Percentiles rank a stretch among this genome's conserved stretches.
These are phyloP conservation scores for Trichogramma evanescens DNA, from an alignment of 2,888 invertebrate species.

Conservation along the genomic window DNA sequence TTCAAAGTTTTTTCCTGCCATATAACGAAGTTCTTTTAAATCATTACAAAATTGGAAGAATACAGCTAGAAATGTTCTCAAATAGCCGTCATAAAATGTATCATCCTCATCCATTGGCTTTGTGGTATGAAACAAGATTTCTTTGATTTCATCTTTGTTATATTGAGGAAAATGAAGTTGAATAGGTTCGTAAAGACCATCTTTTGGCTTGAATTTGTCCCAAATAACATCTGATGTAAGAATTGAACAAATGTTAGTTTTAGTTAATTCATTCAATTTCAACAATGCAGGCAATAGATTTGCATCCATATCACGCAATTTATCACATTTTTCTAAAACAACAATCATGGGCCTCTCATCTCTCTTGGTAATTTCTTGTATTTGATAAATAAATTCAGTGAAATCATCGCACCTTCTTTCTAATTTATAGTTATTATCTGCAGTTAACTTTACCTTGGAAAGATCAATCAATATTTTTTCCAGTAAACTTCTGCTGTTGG, in stretches of 20 bases:
- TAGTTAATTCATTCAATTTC: slow-evolving; percentile 65
- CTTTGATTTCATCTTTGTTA: slow-evolving; percentile 59
- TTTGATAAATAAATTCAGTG: slow-evolving; percentile 57
- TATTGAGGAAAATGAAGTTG: slow-evolving; percentile 76
- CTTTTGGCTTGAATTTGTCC: slow-evolving; percentile 70
- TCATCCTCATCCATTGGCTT: slow-evolving; percentile 42
- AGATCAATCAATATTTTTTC: slow-evolving; percentile 66
- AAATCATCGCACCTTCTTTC: slow-evolving; percentile 61
- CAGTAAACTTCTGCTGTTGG: slow-evolving; percentile 66
- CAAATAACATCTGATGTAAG: slow-evolving; percentile 72
- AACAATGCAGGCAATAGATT: slow-evolving; percentile 68
- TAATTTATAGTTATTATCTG: slow-evolving; percentile 41
- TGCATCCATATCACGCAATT: slow-evolving; percentile 66
- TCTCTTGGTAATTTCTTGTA: slow-evolving; percentile 45
- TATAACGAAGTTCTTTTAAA: slow-evolving; percentile 72
- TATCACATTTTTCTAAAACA: slow-evolving; percentile 75
- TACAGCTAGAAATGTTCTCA: slow-evolving; percentile 75
- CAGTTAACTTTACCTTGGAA: slow-evolving; percentile 43
- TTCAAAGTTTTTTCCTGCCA: slow-evolving; percentile 69
- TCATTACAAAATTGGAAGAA: slow-evolving; percentile 81
- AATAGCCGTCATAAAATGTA: slow-evolving; percentile 69
- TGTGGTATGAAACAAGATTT: slow-evolving; percentile 47
- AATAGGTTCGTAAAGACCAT: slow-evolving; percentile 64
- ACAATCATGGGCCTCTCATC: slow-evolving; percentile 54
- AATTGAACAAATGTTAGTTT: slow-evolving; percentile 66